Base-by-base conservation (phyloP, 2,888 invertebrate species). In the Pilophorus perplexus region DNA sequence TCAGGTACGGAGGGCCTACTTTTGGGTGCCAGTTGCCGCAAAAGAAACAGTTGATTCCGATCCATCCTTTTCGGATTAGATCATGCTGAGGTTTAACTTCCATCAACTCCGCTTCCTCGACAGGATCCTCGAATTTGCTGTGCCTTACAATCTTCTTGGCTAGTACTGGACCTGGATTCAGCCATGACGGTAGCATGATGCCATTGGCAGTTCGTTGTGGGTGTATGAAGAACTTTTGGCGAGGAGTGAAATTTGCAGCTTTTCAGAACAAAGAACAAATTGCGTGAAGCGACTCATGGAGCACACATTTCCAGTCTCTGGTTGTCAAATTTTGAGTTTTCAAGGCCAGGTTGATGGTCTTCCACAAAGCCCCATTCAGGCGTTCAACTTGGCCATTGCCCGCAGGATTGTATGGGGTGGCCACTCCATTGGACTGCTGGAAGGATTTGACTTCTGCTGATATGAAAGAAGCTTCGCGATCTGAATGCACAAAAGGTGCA, bases 81-180 rank as follows among this genome's bases (percentile, higher is more conserved):
- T 70, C 66, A 42, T 69, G 71, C 12, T 68, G 48, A 22, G 68
- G 69, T 33, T 71, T 71, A 10, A 62, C 67, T 50, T 69, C 65
- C 2, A 66, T 8, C 12, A 71, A 40, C 16, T 64, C 62, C 1
- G 42, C 71, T 67, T 71, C 68, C 27, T 70, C 71, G 3, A 71
- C 68, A 8, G 64, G 33, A 8, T 64, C 52, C 8, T 71, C 68
- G 66, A 71, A 57, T 22, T 57, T 38, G 18, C 14, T 16, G 3
- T n/a, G 6, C 3, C 27, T 25, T n/a, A 14, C 16, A 2, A 22
- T 20, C 3, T n/a, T 10, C 14, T 25, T 52, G 14, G 18, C 14
- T 4, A 52, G 52, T 1, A 52, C 33, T 1, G 28, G 52, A 16
- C 28, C 28, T 16, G 28, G 28, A 8, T 20, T 22, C 2, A 54